Percentiles rank a stretch among this genome's conserved stretches.
Conservation (phyloP, 2,797 vertebrate genomes). For the Onychomys leucogaster region DNA sequence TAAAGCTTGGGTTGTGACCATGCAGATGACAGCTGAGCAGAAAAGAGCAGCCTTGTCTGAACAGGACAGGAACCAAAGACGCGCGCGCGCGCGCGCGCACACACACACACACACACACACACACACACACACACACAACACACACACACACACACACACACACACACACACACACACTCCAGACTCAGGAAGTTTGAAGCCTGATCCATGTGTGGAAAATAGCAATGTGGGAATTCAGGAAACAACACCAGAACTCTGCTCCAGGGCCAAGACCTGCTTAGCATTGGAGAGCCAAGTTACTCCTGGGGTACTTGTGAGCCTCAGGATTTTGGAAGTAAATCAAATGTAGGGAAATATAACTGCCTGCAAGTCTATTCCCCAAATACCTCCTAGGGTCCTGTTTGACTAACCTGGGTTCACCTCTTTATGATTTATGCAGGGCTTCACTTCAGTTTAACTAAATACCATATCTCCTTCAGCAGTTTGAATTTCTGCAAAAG, state of each 20-base stretch:
- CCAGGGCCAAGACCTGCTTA: slow-evolving; percentile 81
- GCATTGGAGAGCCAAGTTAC: slow-evolving; percentile 81
- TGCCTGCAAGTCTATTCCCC: slow-evolving; percentile 72
- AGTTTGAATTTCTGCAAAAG: slow-evolving; percentile 86
- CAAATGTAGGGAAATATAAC: slow-evolving; percentile 81
- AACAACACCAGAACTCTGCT: slow-evolving; percentile 83
- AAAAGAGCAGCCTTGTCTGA: slow-evolving; percentile 72
- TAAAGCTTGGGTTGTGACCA: slow-evolving; percentile 9
- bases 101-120: slow-evolving; percentile 35
- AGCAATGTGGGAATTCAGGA: slow-evolving; percentile 88
- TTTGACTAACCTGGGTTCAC: slow-evolving; percentile 80
- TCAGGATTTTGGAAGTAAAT: slow-evolving; percentile 66
- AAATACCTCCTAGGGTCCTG: slow-evolving; percentile 68
- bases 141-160: slow-evolving; percentile 58
- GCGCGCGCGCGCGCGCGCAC: background rate
- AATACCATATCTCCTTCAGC: slow-evolving; percentile 81
- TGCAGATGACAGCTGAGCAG: slow-evolving; percentile 56
- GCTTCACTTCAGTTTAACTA: slow-evolving; percentile 82
- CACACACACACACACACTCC: slow-evolving; percentile 64
- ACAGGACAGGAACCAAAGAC: slow-evolving; percentile 80
- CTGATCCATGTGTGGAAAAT: slow-evolving; percentile 86
- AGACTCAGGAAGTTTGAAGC: slow-evolving; percentile 85
- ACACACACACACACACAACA: slow-evolving; percentile 42
- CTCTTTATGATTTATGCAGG: slow-evolving; percentile 84
- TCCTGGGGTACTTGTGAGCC: slow-evolving; percentile 78